phyloP scores from a whole-genome alignment of 2,888 invertebrate species.

The Acholoe squamosa region DNA sequence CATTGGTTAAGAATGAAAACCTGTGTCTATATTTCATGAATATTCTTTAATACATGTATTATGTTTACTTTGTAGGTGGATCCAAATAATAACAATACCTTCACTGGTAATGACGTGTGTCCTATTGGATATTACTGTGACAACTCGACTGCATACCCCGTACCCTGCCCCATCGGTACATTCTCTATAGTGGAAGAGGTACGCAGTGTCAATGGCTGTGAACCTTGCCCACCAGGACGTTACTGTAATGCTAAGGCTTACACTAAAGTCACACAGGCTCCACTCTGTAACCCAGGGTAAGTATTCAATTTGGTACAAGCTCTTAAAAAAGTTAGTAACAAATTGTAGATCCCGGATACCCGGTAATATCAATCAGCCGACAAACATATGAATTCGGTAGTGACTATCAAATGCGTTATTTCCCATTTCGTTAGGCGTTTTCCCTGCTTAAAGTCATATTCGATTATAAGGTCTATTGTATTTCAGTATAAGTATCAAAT shows the following conservation, averaged over 20 bases:
- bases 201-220: constrained; percentile 74
- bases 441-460: too few species aligned
- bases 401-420: too few species aligned
- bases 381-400: too few species aligned
- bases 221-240: constrained; percentile 78
- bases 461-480: too few species aligned
- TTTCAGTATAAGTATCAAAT: too few species aligned
- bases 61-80: constrained; percentile 73
- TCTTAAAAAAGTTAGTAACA: too few species aligned
- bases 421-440: too few species aligned
- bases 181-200: constrained; percentile 77
- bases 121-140: constrained; percentile 81
- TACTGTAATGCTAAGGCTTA: constrained; percentile 81
- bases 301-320: background rate
- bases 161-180: constrained; percentile 80
- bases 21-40: background rate
- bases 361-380: too few species aligned
- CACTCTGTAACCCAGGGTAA: constrained; percentile 74
- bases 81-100: constrained; percentile 73
- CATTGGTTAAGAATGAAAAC: background rate
- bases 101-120: constrained; percentile 80
- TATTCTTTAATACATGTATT: too few species aligned
- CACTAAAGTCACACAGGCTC: constrained; percentile 74
- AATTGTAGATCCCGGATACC: too few species aligned
- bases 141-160: constrained; percentile 77